A percentile compares a stretch with the other conserved stretches of the same genome.
Conservation (phyloP, 2,797 vertebrate genomes). For the Melanotaenia pygmaea region DNA sequence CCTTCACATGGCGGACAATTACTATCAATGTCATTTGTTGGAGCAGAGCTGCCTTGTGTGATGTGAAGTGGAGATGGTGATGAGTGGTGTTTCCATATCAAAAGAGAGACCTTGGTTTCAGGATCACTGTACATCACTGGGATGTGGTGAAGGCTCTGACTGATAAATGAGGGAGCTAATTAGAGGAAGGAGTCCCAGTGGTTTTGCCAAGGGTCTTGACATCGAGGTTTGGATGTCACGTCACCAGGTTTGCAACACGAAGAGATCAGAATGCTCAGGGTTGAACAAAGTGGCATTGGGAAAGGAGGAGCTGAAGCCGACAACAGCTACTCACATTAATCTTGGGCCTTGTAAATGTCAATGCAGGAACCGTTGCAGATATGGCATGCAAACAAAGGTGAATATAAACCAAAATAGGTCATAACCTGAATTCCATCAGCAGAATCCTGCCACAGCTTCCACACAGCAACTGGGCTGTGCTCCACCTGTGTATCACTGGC, state of each 20-base stretch:
- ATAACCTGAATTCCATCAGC: slow-evolving; percentile 50
- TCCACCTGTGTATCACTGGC: slow-evolving; percentile 29
- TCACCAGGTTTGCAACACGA: slow-evolving; percentile 42
- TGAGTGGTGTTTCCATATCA: slow-evolving; percentile 69
- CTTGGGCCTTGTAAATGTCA: slow-evolving; percentile 71
- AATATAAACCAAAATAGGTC: slow-evolving; percentile 64
- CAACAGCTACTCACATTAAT: slow-evolving; percentile 57
- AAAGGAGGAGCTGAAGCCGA: slow-evolving; percentile 41
- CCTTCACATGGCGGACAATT: slow-evolving; percentile 67
- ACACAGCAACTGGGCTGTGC: neutral
- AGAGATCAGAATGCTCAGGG: slow-evolving; percentile 47
- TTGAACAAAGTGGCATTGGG: slow-evolving; percentile 40
- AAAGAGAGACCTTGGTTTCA: slow-evolving; percentile 48
- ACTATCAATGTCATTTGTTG: slow-evolving; percentile 65
- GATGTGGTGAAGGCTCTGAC: slow-evolving; percentile 36
- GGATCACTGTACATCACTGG: slow-evolving; percentile 33
- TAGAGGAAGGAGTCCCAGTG: slow-evolving; percentile 60
- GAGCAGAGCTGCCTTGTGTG: slow-evolving; percentile 40
- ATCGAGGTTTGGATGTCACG: slow-evolving; percentile 51
- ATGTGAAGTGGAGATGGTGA: slow-evolving; percentile 51
- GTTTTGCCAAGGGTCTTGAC: slow-evolving; percentile 50
- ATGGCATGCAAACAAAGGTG: slow-evolving; percentile 53
- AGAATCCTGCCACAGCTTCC: slow-evolving; percentile 15
- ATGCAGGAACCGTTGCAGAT: slow-evolving; percentile 51
- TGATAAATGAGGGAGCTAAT: slow-evolving; percentile 73